A percentile compares a stretch with the other conserved stretches of the same genome.
These are phyloP conservation scores for Apteryx owenii DNA, from an alignment of 2,113 vertebrate genomes.

Conservation along the genomic window DNA sequence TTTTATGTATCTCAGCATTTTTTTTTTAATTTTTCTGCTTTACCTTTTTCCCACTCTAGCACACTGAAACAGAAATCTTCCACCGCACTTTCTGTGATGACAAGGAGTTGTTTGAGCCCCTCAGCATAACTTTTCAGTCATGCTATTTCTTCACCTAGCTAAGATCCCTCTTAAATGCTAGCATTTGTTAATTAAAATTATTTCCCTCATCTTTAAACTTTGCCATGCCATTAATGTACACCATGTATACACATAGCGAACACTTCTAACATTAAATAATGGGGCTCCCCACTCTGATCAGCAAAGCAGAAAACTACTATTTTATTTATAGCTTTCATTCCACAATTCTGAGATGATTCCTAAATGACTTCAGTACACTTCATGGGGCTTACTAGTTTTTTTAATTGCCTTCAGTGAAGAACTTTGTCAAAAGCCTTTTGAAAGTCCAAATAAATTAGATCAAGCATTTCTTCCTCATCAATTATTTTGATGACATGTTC, in stretches of 20 bases:
- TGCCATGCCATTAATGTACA: background rate
- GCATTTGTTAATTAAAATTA: background rate
- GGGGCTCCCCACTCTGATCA: background rate
- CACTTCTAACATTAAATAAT: background rate
- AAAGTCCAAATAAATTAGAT: conserved; percentile 36
- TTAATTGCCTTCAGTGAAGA: conserved; percentile 1
- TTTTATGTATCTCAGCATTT: background rate
- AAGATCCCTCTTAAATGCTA: background rate
- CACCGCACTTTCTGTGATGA: background rate
- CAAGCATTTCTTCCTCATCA: background rate
- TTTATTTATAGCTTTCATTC: background rate
- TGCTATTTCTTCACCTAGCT: background rate
- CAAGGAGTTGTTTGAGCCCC: background rate
- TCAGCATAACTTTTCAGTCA: background rate
- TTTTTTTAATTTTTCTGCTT: background rate
- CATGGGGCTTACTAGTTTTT: background rate
- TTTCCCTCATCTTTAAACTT: background rate
- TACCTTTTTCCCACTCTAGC: background rate
- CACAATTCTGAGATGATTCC: background rate
- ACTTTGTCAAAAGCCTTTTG: conserved; percentile 18
- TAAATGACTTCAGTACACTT: background rate
- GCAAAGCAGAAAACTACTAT: background rate
- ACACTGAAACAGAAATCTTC: background rate
- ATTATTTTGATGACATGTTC: conserved; percentile 16
- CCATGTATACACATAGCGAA: background rate